Evolutionary conservation across 2,797 vertebrate species (phyloP), one percentile per base, ranked within the genome.

Genomic region (Onychomys torridus): DNA sequence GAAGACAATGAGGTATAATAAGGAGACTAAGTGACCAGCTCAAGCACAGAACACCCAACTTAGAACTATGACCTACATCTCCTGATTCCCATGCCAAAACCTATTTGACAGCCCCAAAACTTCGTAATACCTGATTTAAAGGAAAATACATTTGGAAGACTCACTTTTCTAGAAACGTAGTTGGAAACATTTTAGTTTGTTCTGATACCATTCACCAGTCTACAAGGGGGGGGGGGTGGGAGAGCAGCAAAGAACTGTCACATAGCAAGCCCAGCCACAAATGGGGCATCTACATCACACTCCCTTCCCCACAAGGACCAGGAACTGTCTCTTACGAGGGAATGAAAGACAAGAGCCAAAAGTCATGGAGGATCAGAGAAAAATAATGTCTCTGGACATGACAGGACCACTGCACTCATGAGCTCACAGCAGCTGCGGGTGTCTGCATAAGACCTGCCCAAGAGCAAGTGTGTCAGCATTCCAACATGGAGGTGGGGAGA

Each of bases 21-120:
- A 3, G 86, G 57, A 75, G 16, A 89, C 55, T 85, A 93, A 89
- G n/a, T 75, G 71, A 96, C 27, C 84, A 85, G 78, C 34, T 67
- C 63, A 83, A 97, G 52, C 67, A 94, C 77, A 93, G 7, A 89
- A 63, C 57, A 75, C 34, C 71, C 92, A 95, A 93, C 25, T 89
- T 8, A 84, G 13, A 92, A 75, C n/a, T n/a, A 92, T 43, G 93
- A 88, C 16, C 32, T 76, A 83, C n/a, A 91, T 91, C 55, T 92
- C 55, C 83, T 63, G 34, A 94, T 52, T 94, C 19, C 79, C 65
- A 79, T 27, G 71, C 77, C 55, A 89, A 94, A 89, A 88, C 86
- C 37, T 29, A 89, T 71, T 88, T 59, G 69, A 78, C 17, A 81
- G 84, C 49, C 73, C n/a, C 7, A 49, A 96, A 77, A 78, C 10